Conservation (phyloP, 2,113 vertebrate genomes). For the Ptyas mucosa region DNA sequence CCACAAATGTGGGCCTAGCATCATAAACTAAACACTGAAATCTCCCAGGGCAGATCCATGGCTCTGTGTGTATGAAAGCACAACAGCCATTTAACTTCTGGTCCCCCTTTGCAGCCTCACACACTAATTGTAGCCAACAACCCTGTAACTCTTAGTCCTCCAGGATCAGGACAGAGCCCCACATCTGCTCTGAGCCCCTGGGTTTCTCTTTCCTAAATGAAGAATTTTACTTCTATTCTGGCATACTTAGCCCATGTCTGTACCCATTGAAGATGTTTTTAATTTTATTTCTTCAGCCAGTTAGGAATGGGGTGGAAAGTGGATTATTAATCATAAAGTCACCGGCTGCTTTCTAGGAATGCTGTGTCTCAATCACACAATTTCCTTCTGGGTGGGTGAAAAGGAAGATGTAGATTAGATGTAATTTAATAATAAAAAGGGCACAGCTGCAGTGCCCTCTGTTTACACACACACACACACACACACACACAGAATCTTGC, state of each 20-base stretch:
- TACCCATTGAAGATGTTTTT: not conserved
- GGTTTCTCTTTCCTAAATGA: not conserved
- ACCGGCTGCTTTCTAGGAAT: not conserved
- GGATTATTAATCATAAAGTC: not conserved
- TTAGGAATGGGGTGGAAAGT: not conserved
- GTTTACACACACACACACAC: not conserved
- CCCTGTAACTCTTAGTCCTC: not conserved
- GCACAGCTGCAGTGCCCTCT: not conserved
- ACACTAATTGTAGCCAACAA: not conserved
- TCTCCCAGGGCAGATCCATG: not conserved
- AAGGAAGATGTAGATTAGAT: not conserved
- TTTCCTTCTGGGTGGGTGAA: too few relatives aligned
- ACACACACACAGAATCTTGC: too few relatives aligned
- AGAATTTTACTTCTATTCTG: not conserved
- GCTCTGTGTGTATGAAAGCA: not conserved
- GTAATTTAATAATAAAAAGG: not conserved
- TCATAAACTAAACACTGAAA: not conserved
- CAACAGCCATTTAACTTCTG: not conserved
- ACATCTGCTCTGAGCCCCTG: not conserved
- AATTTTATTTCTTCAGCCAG: not conserved
- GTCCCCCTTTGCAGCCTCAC: not conserved
- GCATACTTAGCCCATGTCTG: not conserved
- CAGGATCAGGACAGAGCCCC: not conserved
- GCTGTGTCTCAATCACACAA: not conserved
- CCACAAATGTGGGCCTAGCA: too few relatives aligned